phyloP scores from a whole-genome alignment of 2,113 vertebrate genomes.

The Xenopus tropicalis region DNA sequence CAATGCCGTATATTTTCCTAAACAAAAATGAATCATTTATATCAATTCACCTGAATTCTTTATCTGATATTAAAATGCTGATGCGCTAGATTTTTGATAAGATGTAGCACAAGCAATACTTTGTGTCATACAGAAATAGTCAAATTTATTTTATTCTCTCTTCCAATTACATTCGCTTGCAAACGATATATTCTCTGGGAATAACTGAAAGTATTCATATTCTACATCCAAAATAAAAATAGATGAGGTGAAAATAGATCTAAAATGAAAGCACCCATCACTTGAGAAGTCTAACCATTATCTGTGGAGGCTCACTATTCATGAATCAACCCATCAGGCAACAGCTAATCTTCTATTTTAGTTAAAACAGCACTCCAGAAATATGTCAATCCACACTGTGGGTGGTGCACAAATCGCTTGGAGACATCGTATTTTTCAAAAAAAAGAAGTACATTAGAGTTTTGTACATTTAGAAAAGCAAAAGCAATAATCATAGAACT shows the following conservation, averaged over 20 bases:
- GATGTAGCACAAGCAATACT: background rate
- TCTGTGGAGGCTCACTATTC: conserved; percentile 32
- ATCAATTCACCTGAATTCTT: too few relatives aligned
- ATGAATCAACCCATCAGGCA: conserved; percentile 42
- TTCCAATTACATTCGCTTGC: background rate
- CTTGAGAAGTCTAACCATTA: conserved; percentile 26
- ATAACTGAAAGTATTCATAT: background rate
- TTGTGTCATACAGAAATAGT: background rate
- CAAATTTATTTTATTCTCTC: background rate
- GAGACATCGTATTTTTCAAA: conserved; percentile 14
- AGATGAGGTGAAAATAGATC: conserved; percentile 22
- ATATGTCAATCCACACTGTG: conserved; percentile 37
- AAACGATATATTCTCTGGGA: background rate
- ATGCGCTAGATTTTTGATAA: background rate
- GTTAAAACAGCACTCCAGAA: conserved; percentile 36
- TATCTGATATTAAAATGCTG: background rate
- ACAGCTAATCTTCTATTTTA: conserved; percentile 39
- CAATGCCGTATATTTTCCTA: too few relatives aligned
- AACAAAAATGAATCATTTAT: too few relatives aligned
- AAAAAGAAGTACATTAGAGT: too few relatives aligned
- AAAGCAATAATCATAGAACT: too few relatives aligned
- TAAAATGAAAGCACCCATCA: conserved; percentile 24
- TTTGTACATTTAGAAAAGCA: too few relatives aligned
- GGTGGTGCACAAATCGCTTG: conserved; percentile 25
- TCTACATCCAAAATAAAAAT: background rate